phyloP scores from a whole-genome alignment of 1,140 invertebrate genomes.

The Orius laevigatus region DNA sequence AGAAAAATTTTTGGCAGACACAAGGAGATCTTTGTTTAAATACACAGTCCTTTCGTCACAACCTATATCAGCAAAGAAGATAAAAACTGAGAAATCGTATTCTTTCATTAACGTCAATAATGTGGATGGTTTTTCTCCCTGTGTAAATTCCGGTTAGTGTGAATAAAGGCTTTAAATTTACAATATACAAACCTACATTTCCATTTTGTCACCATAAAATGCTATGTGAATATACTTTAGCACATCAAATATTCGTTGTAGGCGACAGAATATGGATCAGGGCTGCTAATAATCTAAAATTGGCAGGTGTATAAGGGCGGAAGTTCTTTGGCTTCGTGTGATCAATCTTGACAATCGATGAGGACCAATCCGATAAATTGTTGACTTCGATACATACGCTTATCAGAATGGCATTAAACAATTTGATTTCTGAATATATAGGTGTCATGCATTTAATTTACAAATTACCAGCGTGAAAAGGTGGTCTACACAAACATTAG shows the following conservation, averaged over 20 bases:
- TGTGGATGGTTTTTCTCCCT: constrained; percentile 47
- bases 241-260: not conserved
- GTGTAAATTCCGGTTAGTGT: constrained; percentile 25
- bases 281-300: not conserved
- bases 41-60: constrained; percentile 86
- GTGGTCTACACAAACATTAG: constrained; percentile 68
- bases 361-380: constrained; percentile 23
- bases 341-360: constrained; percentile 23
- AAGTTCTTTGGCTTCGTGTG: constrained; percentile 8
- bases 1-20: constrained; percentile 92
- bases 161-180: constrained; percentile 17
- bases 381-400: constrained; percentile 23
- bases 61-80: constrained; percentile 86
- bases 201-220: constrained; percentile 28
- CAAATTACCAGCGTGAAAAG: too few relatives aligned
- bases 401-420: constrained; percentile 22
- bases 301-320: too few relatives aligned
- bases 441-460: too few relatives aligned
- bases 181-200: constrained; percentile 24
- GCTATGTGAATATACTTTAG: constrained; percentile 28
- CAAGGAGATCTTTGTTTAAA: constrained; percentile 89
- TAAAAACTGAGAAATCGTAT: constrained; percentile 58
- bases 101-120: constrained; percentile 49
- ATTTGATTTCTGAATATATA: too few relatives aligned
- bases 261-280: not conserved